Evolutionary conservation across 2,113 vertebrate genomes (phyloP), one percentile per base, ranked within the genome.

Genomic region (Alligator sinensis): DNA sequence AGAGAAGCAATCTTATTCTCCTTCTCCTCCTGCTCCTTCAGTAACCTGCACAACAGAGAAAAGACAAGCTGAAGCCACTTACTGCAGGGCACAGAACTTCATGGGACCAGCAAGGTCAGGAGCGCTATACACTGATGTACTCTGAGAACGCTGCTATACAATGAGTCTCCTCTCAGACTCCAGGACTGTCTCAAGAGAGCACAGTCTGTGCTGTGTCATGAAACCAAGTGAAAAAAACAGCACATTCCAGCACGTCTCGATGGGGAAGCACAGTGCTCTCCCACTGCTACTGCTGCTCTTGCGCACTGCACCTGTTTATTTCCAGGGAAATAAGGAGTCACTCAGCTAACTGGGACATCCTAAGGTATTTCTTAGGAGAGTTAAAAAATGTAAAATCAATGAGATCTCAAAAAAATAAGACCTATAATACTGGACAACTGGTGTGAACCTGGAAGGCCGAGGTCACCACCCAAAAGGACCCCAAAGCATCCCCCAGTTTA

Each of bases 21-120:
- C 59, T 97, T 96, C 79, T 97, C 97, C 78, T 98, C 96, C 92
- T 98, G 96, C 79, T 98, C 98, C 11, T 97, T 97, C 82, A 95
- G 90, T 91, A 98, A 80, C 91, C 97, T 98, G 96, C 47, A 21
- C 0, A 0, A 57, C n/a, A 19, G 12, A 27, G 47, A 80, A 18
- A 5, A 54, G 91, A 14, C 38, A 59, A 81, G 55, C 14, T 0
- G 38, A 63, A 60, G 38, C 27, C 59, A 62, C 5, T 80, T 8
- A 3, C 34, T 6, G n/a, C 5, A 0, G 3, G 9, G 1, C 63
- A 55, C 82, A 5, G 60, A 47, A 47, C 47, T 47, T 47, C 47
- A 47, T 9, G 47, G 15, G 19, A 12, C 38, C 11, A 25, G 22
- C 70, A 24, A 24, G 47, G 22, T 74, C 70, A 74, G 70, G 34